A percentile compares a stretch with the other conserved stretches of the same genome.
Conservation (phyloP, 1,140 invertebrate species). For the Platyscapa corneri region DNA sequence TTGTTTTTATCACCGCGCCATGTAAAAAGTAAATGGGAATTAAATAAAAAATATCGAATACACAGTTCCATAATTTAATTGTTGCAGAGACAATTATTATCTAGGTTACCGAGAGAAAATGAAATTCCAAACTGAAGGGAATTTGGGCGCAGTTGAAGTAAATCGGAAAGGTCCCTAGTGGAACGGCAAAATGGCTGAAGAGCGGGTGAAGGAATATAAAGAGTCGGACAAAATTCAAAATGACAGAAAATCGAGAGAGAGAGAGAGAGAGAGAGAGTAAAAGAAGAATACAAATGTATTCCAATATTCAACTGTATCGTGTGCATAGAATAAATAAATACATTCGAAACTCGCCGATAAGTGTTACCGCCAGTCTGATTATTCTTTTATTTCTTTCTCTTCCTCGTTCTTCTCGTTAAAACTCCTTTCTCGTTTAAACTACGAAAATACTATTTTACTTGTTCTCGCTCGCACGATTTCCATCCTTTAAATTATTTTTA, state of each 20-base stretch:
- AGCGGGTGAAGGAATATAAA: neutral
- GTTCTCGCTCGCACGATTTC: neutral
- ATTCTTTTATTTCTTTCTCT: constrained; percentile 23
- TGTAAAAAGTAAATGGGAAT: neutral
- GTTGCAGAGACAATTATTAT: neutral
- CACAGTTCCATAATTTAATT: neutral
- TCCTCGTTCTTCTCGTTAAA: constrained; percentile 3
- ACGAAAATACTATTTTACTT: neutral
- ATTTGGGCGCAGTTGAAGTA: constrained; percentile 5
- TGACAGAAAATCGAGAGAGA: neutral
- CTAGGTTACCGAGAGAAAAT: neutral
- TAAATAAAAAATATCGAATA: constrained; percentile 16
- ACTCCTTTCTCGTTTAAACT: constrained; percentile 2
- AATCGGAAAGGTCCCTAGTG: constrained; percentile 27
- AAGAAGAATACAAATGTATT: constrained; percentile 51
- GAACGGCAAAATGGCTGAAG: neutral
- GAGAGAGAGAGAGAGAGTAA: neutral
- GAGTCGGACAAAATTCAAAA: constrained; percentile 5
- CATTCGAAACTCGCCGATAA: constrained; percentile 57
- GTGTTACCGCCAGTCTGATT: constrained; percentile 11
- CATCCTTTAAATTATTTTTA: neutral
- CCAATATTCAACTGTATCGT: constrained; percentile 56
- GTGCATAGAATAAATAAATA: constrained; percentile 66
- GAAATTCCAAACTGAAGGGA: constrained; percentile 31
- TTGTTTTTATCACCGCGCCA: neutral